Evolutionary conservation across 2,888 invertebrate genomes (phyloP).

Genomic region (Yponomeuta sedellus): DNA sequence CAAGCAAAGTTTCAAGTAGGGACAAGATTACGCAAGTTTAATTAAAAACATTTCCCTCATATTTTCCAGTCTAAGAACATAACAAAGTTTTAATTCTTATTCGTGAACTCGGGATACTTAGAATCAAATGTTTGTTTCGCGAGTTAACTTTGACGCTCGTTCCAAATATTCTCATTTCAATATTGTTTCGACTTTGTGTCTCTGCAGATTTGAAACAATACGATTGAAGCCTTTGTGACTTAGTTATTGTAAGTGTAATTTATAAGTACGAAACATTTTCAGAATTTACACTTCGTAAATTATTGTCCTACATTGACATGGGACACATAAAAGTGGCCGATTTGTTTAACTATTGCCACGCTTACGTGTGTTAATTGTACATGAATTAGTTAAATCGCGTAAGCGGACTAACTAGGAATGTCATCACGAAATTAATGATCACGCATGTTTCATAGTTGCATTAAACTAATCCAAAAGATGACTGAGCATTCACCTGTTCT

Average conservation of each 20-base stretch:
- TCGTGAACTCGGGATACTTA: slow-evolving; percentile 35
- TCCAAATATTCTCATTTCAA: slow-evolving; percentile 15
- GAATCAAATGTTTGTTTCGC: slow-evolving; percentile 43
- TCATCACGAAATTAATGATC: too few relatives aligned
- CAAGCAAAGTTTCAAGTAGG: too few relatives aligned
- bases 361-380: too few relatives aligned
- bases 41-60: slow-evolving; percentile 51
- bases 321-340: too few relatives aligned
- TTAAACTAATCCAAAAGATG: too few relatives aligned
- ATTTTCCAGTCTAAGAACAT: slow-evolving; percentile 35
- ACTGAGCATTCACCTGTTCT: too few relatives aligned
- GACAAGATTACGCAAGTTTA: slow-evolving; percentile 46
- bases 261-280: neutral
- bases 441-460: too few relatives aligned
- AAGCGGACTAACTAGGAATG: too few relatives aligned
- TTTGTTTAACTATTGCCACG: too few relatives aligned
- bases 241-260: neutral
- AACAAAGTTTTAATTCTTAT: slow-evolving; percentile 40
- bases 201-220: neutral
- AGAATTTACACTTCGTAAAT: neutral
- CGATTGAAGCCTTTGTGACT: neutral
- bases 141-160: slow-evolving; percentile 28
- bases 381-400: too few relatives aligned
- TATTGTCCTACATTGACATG: too few relatives aligned
- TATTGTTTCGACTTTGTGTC: slow-evolving; percentile 3